Evolutionary conservation across 1,140 invertebrate species (phyloP), one percentile per base, ranked within the genome.

Genomic region (Euwallacea similis): DNA sequence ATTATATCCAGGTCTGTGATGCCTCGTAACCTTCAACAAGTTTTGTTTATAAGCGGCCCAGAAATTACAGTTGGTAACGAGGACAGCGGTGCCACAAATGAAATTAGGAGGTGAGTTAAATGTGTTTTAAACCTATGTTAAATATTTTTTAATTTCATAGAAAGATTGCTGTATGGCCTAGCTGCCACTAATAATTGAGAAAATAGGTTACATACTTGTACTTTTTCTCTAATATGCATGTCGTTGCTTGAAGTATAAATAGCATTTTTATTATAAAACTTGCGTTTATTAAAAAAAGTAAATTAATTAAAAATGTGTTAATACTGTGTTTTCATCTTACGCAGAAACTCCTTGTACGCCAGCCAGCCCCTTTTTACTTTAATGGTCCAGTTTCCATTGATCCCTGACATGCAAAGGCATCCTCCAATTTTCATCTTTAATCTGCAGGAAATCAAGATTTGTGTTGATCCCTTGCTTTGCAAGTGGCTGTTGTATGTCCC

Each of bases 381-480:
- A 43, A 84, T 86, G 0, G 70, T 87, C 47, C 88, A 89, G 75
- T 84, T 84, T 78, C 86, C 88, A 7, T 80, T 85, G 73, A 78
- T 84, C 73, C 77, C 81, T 16, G 76, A 79, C 13, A 75, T 77
- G 42, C 82, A 85, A 58, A 77, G 80, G 73, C 84, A 87, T 78
- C 85, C 87, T 13, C 82, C 86, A 9, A 78, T 90, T 44, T 71
- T 89, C 3, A 84, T 86, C 3, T 83, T 89, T 73, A 85, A 86
- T 72, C 73, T 89, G 42, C 82, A 85, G 69, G 85, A 88, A 71
- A 84, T 88, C 58, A 83, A 85, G 67, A 80, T 86, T 55, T 86
- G 85, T 61, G 73, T 89, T 46, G 89, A 90, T 79, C 89, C 89
- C 4, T 79, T 87, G 11, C 76, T 91, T 4, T 83, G 85, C 55